Conservation (phyloP, 2,113 vertebrate genomes). For the Amblyornis subalaris region DNA sequence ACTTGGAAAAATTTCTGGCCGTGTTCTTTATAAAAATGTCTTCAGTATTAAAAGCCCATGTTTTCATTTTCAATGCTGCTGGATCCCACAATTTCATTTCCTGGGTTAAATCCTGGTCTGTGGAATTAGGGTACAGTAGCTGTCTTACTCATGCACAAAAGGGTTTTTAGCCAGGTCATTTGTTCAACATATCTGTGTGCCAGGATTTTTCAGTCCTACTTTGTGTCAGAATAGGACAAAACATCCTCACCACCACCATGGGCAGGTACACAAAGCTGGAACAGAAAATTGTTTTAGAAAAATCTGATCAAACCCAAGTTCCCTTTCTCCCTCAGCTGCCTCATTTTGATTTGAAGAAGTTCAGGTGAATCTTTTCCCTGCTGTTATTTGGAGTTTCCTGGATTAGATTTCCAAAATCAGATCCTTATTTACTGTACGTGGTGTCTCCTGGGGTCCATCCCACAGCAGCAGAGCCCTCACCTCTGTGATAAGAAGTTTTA, state of each 20-base stretch:
- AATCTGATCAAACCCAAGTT: not conserved
- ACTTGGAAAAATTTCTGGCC: not conserved
- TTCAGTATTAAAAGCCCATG: not conserved
- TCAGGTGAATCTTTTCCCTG: not conserved
- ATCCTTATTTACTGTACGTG: not conserved
- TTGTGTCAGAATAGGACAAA: not conserved
- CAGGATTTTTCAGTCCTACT: not conserved
- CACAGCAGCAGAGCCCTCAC: not conserved
- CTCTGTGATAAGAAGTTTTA: not conserved
- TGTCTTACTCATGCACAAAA: not conserved
- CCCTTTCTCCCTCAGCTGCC: not conserved
- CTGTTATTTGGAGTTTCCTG: not conserved
- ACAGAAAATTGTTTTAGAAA: not conserved
- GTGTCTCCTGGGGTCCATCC: not conserved
- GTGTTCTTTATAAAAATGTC: not conserved
- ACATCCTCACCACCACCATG: not conserved
- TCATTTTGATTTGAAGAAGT: not conserved
- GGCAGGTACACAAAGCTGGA: not conserved
- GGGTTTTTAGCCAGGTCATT: not conserved
- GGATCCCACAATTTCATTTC: not conserved
- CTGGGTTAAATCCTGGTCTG: not conserved
- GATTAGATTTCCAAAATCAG: not conserved
- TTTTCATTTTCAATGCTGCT: not conserved
- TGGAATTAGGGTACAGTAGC: not conserved
- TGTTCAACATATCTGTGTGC: not conserved